A percentile compares a stretch with the other conserved stretches of the same genome.
phyloP scores from a whole-genome alignment of 2,797 vertebrate species.

The Denticeps clupeoides region DNA sequence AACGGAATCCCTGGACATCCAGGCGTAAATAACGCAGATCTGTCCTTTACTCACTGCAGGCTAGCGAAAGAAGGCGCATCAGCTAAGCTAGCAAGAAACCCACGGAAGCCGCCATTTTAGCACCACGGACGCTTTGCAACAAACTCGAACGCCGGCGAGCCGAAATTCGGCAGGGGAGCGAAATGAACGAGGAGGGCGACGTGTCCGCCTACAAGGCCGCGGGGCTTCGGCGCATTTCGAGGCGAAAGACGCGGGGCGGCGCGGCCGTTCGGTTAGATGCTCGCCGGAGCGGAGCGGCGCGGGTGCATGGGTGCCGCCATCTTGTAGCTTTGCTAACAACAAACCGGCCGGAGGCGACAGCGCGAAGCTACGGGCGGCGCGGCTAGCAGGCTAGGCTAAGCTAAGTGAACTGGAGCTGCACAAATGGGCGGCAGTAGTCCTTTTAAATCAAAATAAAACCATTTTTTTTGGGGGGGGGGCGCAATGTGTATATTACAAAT shows the following conservation, averaged over 20 bases:
- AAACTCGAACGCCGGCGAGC: constrained; percentile 25
- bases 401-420: constrained; percentile 4
- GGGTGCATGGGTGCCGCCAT: constrained; percentile 74
- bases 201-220: neutral
- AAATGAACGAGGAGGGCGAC: no score
- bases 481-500: no score
- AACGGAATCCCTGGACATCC: no score
- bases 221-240: neutral
- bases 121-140: constrained; percentile 28
- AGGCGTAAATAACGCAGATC: no score
- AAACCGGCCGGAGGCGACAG: constrained; percentile 25
- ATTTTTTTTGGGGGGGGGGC: no score
- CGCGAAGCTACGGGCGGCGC: constrained; percentile 31
- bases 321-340: constrained; percentile 61
- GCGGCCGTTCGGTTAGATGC: constrained; percentile 22
- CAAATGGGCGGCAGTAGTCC: constrained; percentile 17
- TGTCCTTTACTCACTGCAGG: no score
- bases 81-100: constrained; percentile 25
- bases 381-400: constrained; percentile 13
- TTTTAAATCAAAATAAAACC: neutral
- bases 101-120: constrained; percentile 66
- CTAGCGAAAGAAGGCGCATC: constrained; percentile 2
- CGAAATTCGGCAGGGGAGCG: no score
- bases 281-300: constrained; percentile 41
- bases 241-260: neutral